These are phyloP conservation scores for Nerophis lumbriciformis DNA, from an alignment of 2,113 vertebrate species.

Conservation along the genomic window DNA sequence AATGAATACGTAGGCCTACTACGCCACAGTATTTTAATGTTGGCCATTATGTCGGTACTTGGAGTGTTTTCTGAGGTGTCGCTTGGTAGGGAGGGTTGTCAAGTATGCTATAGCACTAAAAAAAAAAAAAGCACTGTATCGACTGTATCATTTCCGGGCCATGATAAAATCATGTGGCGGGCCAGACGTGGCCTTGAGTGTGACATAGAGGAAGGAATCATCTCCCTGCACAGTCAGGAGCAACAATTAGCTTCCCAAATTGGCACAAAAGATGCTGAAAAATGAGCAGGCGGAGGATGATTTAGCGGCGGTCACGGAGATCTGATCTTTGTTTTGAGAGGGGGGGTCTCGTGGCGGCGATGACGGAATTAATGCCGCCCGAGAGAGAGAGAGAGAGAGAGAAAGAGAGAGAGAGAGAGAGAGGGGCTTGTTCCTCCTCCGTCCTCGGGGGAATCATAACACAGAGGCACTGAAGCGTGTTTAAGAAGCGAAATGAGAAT, in stretches of 20 bases:
- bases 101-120: too few species aligned
- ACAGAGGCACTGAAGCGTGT: slow-evolving; percentile 44
- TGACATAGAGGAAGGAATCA: slow-evolving; percentile 35
- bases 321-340: slow-evolving; percentile 48
- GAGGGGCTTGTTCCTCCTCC: slow-evolving; percentile 28
- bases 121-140: too few species aligned
- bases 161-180: too few species aligned
- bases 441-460: slow-evolving; percentile 37
- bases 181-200: too few species aligned
- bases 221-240: slow-evolving; percentile 35
- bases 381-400: neutral
- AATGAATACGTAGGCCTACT: too few species aligned
- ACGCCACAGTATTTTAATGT: too few species aligned
- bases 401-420: too few species aligned
- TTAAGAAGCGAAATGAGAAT: slow-evolving; percentile 52
- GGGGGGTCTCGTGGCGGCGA: slow-evolving; percentile 47
- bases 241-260: slow-evolving; percentile 59
- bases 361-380: slow-evolving; percentile 54
- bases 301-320: slow-evolving; percentile 51
- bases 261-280: slow-evolving; percentile 48
- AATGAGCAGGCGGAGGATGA: slow-evolving; percentile 36
- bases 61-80: too few species aligned
- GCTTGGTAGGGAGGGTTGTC: too few species aligned
- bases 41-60: too few species aligned
- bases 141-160: too few species aligned